A percentile compares a stretch with the other conserved stretches of the same genome.
Conservation (phyloP, 2,113 vertebrate species). For the Helogale parvula region DNA sequence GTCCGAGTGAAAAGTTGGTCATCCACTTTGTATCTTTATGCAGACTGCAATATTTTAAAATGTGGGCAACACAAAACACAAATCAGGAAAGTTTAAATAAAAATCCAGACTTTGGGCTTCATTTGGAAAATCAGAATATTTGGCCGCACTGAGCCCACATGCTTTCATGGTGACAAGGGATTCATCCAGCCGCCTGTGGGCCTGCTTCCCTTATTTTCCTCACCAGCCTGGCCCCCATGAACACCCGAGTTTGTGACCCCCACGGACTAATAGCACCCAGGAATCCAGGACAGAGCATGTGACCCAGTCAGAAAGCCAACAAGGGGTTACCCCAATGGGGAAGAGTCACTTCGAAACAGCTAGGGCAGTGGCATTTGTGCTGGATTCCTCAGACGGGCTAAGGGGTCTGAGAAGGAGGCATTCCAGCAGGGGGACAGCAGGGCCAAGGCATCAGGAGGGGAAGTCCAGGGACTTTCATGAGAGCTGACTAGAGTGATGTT, state of each 20-base stretch:
- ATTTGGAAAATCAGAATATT: not conserved
- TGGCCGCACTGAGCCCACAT: not conserved
- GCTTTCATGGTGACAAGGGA: not conserved
- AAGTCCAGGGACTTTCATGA: not conserved
- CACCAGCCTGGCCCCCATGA: not conserved
- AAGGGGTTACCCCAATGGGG: no score
- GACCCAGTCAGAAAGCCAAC: not conserved
- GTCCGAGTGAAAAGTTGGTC: not conserved
- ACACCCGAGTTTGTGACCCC: not conserved
- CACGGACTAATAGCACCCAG: not conserved
- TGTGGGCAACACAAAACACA: not conserved
- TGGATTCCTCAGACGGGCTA: not conserved
- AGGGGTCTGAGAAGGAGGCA: not conserved
- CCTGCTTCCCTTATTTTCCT: no score
- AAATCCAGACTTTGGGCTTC: not conserved
- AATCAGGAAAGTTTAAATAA: not conserved
- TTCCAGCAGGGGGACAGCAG: not conserved
- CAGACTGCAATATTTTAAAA: not conserved
- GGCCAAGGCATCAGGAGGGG: no score
- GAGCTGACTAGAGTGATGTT: not conserved
- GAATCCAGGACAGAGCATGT: not conserved
- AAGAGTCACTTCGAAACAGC: not conserved
- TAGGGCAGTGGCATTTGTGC: fast-evolving
- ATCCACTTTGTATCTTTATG: not conserved
- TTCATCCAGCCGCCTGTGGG: not conserved